Base-by-base conservation (phyloP, 35 echinoderm and acorn worm genomes). In the Chiridota heheva region DNA sequence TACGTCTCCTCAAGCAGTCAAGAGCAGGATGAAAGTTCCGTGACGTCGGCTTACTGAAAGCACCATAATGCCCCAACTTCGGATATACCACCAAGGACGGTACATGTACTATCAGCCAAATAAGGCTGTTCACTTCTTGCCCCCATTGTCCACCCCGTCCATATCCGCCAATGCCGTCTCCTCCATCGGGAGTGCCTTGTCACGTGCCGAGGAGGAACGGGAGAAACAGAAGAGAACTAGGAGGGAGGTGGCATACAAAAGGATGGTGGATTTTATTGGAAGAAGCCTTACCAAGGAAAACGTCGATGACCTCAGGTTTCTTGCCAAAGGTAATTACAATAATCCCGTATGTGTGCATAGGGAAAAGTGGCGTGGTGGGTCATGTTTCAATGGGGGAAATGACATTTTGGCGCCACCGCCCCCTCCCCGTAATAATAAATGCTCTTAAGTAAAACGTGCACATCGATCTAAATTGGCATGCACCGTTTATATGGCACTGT, bases 261-360 rank as follows among this genome's bases (percentile, higher is more conserved):
- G 71, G 51, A 70, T 91, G 73, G 58, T 91, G 33, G 27, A 58
- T 36, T 68, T 81, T 62, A 71, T 80, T 79, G 58, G 82, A 64
- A 55, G 75, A 12, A 73, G 63, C 44, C 36, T 87, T 26, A 91
- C 82, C 8, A 22, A 55, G 17, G 89, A 86, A 42, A 91, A 91
- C 65, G 69, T 91, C 22, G 82, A 84, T 32, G 89, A 91, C 40
- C 86, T 91, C 40, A 86, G 77, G 55, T 91, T 91, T 53, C 75
- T 91, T 10, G 85, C 82, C 56, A 80, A 60, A 91, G 89, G 89
- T 91, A 80, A 16, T 12, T 32, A 16, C 34, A 67, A 24, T 67
- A 26, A 37, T 70, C 41, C 24, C 41, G 67, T 37, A 36, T 42
- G n/a, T n/a, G n/a, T n/a, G n/a, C n/a, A n/a, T n/a, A n/a, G n/a